Evolutionary conservation across 2,888 invertebrate genomes (phyloP).

Genomic region (Drosophila fungiperda): DNA sequence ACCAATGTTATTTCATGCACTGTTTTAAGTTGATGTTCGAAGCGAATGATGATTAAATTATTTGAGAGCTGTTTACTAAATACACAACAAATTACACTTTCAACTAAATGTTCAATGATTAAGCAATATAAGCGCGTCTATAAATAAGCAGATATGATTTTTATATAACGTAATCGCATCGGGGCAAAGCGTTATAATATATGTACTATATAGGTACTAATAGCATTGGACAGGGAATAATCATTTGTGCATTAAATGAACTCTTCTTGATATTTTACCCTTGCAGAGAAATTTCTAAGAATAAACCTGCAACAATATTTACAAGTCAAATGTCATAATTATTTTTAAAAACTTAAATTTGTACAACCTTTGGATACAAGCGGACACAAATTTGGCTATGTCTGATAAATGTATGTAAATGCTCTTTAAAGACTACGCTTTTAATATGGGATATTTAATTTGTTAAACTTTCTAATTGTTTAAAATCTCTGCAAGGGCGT

Average conservation of each 20-base stretch:
- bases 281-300: slow-evolving; percentile 11
- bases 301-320: neutral
- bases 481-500: slow-evolving; percentile 28
- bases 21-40: slow-evolving; percentile 1
- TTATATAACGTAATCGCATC: slow-evolving; percentile 5
- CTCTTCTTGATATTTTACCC: neutral
- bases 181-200: slow-evolving; percentile 5
- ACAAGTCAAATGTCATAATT: neutral
- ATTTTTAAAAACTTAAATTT: neutral
- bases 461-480: neutral
- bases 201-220: slow-evolving; percentile 7
- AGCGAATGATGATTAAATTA: slow-evolving; percentile 23
- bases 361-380: neutral
- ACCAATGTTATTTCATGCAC: slow-evolving; percentile 33
- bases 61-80: slow-evolving; percentile 10
- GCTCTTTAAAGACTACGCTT: no score
- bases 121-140: slow-evolving; percentile 21
- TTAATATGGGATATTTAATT: neutral
- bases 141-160: neutral
- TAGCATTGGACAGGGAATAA: slow-evolving; percentile 13
- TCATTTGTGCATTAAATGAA: slow-evolving; percentile 30
- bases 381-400: neutral
- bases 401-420: neutral
- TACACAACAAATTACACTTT: neutral
- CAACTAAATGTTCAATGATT: slow-evolving; percentile 4